These are phyloP conservation scores for Rhamnusium bicolor DNA, from an alignment of 2,888 invertebrate genomes.

Conservation along the genomic window DNA sequence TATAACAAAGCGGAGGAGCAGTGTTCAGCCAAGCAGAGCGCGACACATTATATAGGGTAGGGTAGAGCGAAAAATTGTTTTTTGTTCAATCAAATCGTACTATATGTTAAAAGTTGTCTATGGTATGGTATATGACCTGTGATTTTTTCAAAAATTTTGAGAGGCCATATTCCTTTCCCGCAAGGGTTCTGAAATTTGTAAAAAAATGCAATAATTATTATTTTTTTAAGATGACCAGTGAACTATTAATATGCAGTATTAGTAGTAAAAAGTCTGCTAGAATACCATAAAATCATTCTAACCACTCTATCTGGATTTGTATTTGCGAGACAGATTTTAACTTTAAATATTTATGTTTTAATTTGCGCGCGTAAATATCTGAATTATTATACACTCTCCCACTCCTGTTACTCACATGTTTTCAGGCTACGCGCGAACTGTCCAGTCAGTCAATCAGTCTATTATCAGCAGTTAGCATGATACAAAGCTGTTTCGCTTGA, in stretches of 20 bases:
- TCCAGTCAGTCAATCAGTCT: no score
- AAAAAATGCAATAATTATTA: background rate
- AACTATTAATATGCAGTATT: conserved; percentile 5
- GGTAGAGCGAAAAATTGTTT: no score
- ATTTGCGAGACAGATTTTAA: conserved; percentile 1
- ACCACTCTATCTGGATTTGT: background rate
- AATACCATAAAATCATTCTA: no score
- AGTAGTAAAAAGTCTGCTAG: background rate
- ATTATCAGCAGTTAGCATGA: no score
- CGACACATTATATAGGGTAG: no score
- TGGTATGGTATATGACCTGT: background rate
- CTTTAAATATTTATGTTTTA: background rate
- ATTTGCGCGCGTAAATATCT: no score
- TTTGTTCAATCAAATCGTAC: background rate
- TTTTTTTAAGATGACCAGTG: background rate
- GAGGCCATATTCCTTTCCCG: conserved; percentile 2
- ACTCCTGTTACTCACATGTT: background rate
- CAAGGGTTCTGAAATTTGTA: conserved; percentile 3
- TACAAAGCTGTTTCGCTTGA: no score
- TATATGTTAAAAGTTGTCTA: no score
- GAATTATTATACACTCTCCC: no score
- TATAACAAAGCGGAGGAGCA: no score
- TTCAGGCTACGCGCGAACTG: background rate
- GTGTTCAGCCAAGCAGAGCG: no score
- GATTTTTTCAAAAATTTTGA: background rate